Conservation (phyloP, 2,888 invertebrate species). For the Stegana nigrithorax region DNA sequence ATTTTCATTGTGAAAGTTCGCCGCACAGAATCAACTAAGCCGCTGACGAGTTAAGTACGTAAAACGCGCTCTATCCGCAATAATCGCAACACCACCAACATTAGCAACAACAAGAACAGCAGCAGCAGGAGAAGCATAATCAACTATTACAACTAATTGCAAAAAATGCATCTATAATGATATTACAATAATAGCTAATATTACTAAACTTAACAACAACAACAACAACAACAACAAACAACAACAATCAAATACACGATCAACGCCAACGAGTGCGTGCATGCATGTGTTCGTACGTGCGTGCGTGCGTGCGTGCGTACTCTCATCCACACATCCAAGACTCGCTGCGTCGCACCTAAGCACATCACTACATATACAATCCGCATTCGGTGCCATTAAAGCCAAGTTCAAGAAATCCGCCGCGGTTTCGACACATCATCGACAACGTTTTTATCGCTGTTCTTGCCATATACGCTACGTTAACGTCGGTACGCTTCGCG, state of each 20-base stretch:
- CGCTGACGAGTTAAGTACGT: background rate
- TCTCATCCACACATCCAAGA: background rate
- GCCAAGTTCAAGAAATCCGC: no score
- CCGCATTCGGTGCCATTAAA: background rate
- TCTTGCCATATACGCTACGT: no score
- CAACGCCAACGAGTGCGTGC: background rate
- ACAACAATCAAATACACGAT: background rate
- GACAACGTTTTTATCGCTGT: no score
- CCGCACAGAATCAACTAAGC: background rate
- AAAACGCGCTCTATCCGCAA: no score
- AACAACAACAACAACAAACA: slow-evolving; percentile 1
- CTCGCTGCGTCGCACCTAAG: no score
- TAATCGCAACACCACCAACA: no score
- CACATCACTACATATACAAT: background rate
- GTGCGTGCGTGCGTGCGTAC: slow-evolving; percentile 17
- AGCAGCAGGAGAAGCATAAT: background rate
- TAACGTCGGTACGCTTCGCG: no score
- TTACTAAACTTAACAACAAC: background rate
- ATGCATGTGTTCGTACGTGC: background rate
- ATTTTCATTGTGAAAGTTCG: background rate
- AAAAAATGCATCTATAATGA: background rate
- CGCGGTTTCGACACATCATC: no score
- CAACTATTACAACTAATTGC: background rate
- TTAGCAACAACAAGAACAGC: slow-evolving; percentile 1
- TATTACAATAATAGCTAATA: background rate